Percentiles rank a stretch among this genome's conserved stretches.
Evolutionary conservation across 1,140 invertebrate genomes (phyloP).

Genomic region (Stegodyphus dumicola): DNA sequence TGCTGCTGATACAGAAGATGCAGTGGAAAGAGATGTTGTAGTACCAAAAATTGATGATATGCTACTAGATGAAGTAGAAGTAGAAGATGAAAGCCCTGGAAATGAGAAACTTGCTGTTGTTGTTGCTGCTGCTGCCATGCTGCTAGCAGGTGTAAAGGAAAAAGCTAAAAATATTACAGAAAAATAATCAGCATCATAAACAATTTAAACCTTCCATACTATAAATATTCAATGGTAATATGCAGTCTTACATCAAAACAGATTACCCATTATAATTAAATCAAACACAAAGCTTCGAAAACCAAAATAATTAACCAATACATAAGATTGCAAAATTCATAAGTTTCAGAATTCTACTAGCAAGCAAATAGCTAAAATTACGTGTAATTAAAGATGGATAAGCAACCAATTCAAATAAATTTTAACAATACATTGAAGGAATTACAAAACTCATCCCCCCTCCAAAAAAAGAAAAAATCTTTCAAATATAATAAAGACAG

Average conservation of each 20-base stretch:
- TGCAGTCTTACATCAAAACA: background rate
- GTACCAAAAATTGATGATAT: slow-evolving; percentile 28
- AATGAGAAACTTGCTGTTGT: slow-evolving; percentile 30
- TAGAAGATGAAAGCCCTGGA: slow-evolving; percentile 28
- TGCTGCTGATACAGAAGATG: slow-evolving; percentile 50
- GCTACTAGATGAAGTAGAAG: slow-evolving; percentile 49
- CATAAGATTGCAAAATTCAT: too few relatives aligned
- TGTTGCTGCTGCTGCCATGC: slow-evolving; percentile 40
- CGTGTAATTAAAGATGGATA: too few relatives aligned
- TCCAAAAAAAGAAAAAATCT: too few relatives aligned
- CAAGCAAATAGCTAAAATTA: too few relatives aligned
- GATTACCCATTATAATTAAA: background rate
- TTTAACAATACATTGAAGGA: too few relatives aligned
- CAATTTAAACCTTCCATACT: background rate
- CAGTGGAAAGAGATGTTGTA: slow-evolving; percentile 36
- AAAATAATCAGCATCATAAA: background rate
- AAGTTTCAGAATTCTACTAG: too few relatives aligned
- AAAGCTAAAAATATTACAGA: slow-evolving; percentile 5
- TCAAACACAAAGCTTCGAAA: too few relatives aligned
- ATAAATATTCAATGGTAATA: background rate
- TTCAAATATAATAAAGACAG: too few relatives aligned
- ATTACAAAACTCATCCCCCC: too few relatives aligned
- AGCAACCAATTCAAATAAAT: too few relatives aligned
- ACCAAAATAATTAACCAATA: too few relatives aligned
- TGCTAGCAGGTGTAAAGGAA: slow-evolving; percentile 51